Evolutionary conservation across 2,797 vertebrate genomes (phyloP), one percentile per base, ranked within the genome.

Genomic region (Acanthurus leucopareius): DNA sequence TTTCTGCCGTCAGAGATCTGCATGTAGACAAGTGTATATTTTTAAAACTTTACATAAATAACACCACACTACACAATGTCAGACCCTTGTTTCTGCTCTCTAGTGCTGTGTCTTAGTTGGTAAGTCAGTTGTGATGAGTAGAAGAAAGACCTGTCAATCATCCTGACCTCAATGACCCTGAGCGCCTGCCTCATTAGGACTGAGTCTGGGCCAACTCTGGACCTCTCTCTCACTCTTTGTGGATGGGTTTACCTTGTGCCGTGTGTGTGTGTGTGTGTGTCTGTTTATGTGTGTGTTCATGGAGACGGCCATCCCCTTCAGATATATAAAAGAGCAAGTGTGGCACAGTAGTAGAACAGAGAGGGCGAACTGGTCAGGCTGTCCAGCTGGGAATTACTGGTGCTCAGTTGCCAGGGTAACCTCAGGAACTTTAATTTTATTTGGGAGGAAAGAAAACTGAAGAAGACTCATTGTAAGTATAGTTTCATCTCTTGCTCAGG

Each of bases 261-360:
- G 25, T 64, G 48, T 51, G 67, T 67, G 52, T 62, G 25, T 64
- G 48, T 51, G 67, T 67, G 67, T 62, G 45, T 60, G 58, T 86
- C 19, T 87, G 79, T 87, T 80, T 84, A 57, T 65, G 22, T 63
- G 74, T 76, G 89, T 85, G 78, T 86, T 77, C 84, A 63, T 88
- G 80, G 84, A 68, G 70, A 84, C 45, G 67, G 84, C 75, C 89
- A 51, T 90, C 89, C 84, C 86, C 88, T 86, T 77, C 73, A 79
- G 83, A 89, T 89, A 90, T 89, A 93, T 92, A 93, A 92, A 79
- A 38, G 83, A 74, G 77, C 67, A 48, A 35, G 58, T 40, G 70
- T 52, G 74, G 66, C 80, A 56, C 76, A 56, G 65, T 67, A 63
- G 77, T 59, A 77, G 77, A 84, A 49, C 82, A 87, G 70, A 69